Base-by-base conservation (phyloP, 1,140 invertebrate species). In the Coelopa frigida region DNA sequence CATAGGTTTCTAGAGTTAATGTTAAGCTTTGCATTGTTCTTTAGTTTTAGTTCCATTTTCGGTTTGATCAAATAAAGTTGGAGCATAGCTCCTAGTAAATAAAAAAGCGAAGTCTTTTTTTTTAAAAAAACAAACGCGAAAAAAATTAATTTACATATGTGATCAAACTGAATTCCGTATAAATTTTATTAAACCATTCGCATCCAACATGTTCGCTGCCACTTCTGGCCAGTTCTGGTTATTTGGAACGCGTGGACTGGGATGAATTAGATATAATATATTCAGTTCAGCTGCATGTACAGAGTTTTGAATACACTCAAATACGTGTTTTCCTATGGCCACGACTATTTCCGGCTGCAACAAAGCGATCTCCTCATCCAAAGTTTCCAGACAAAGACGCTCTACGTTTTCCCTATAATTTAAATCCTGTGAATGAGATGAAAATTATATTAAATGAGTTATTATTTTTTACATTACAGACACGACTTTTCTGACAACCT, bases 181-280 rank as follows among this genome's bases (percentile, higher is more conserved):
- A 68, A 78, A 84, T 29, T 81, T 65, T 4, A 84, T 51, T 12
- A 89, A 62, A 59, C 80, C 71, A 43, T 79, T 71, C 12, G 82
- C 75, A 44, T 75, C 65, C 22, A 93, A 68, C 44, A 78, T 78
- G 20, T 78, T 65, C 24, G 74, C 67, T 1, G 86, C 85, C 56
- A 83, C 85, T 50, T 82, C 75, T 15, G 76, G 72, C 89, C 89
- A 93, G 48, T 90, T 81, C 50, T 81, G 80, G 57, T 89, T 91
- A 32, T 81, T 81, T 0, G 79, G 72, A 32, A 81, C 78, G 49
- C 86, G 77, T 23, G 89, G 89, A 73, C 89, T 93, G 21, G 90
- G 91, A 73, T 94, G 91, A 36, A 83, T 78, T 52, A 94, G 73
- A 32, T 74, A 79, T 7, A 83, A 57, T 12, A 90, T 72, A 77